These are phyloP conservation scores for Priapulus caudatus DNA, from an alignment of 2,888 invertebrate species.

Conservation along the genomic window DNA sequence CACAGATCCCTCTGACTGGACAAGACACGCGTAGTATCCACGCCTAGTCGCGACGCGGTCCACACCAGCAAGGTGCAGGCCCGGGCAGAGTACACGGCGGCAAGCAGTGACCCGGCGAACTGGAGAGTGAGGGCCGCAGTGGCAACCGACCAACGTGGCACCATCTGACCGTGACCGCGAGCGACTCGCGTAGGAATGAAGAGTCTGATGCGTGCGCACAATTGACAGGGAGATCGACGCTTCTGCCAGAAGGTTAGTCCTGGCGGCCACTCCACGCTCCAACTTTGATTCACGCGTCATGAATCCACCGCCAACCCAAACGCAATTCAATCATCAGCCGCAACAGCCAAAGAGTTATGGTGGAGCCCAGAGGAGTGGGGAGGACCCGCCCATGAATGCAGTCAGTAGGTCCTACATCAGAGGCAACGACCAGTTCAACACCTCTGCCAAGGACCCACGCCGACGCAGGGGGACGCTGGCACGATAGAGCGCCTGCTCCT, in stretches of 20 bases:
- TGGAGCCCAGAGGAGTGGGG: not conserved
- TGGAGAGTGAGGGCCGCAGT: not conserved
- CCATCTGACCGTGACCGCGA: not conserved
- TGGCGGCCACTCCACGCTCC: not conserved
- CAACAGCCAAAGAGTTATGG: too few species aligned
- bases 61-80: not conserved
- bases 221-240: not conserved
- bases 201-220: not conserved
- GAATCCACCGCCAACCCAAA: not conserved
- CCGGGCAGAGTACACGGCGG: not conserved
- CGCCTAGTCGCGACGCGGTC: not conserved
- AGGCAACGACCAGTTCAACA: not conserved
- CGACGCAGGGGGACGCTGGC: not conserved
- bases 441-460: not conserved
- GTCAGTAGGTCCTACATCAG: not conserved
- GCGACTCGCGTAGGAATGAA: not conserved
- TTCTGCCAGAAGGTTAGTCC: not conserved
- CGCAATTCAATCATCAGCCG: too few species aligned
- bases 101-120: not conserved
- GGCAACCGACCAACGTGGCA: not conserved
- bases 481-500: not conserved
- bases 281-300: not conserved
- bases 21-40: too few species aligned
- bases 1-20: too few species aligned
- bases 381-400: not conserved